These are phyloP conservation scores for Dryocosmus kuriphilus DNA, from an alignment of 2,888 invertebrate genomes.

Conservation along the genomic window DNA sequence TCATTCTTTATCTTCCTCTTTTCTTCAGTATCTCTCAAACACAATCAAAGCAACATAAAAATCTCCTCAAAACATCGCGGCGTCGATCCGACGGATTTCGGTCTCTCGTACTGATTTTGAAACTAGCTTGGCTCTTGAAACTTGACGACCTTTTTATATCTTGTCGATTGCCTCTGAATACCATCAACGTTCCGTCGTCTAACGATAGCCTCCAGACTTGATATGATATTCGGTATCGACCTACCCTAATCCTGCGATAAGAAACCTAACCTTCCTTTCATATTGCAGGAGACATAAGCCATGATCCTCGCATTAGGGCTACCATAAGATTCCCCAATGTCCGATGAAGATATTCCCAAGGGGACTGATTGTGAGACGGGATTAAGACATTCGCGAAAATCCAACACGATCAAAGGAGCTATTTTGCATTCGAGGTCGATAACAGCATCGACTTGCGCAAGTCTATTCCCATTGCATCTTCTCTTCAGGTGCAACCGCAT, in stretches of 20 bases:
- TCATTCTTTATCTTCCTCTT: neutral
- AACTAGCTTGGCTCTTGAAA: neutral
- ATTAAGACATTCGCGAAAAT: constrained; percentile 63
- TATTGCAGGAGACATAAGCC: constrained; percentile 25
- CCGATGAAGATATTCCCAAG: constrained; percentile 44
- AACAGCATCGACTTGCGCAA: constrained; percentile 56
- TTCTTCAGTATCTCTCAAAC: neutral
- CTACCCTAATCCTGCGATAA: constrained; percentile 1
- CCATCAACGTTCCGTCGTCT: constrained; percentile 9
- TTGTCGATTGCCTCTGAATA: constrained; percentile 39
- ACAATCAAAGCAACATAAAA: constrained; percentile 30
- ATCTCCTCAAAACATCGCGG: neutral
- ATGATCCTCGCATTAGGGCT: constrained; percentile 38
- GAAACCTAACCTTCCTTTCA: neutral
- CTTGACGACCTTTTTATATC: neutral
- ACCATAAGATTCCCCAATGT: constrained; percentile 42
- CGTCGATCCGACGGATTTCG: constrained; percentile 39
- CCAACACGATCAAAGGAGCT: constrained; percentile 55
- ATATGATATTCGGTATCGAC: constrained; percentile 15
- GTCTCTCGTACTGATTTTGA: constrained; percentile 5
- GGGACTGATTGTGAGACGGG: constrained; percentile 39
- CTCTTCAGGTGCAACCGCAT: constrained; percentile 57
- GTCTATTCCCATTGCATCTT: constrained; percentile 55
- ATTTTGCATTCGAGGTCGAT: constrained; percentile 64
- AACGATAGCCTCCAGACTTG: constrained; percentile 3